Evolutionary conservation across 2,888 invertebrate genomes (phyloP).

Genomic region (Brachynemurus nebulosus): DNA sequence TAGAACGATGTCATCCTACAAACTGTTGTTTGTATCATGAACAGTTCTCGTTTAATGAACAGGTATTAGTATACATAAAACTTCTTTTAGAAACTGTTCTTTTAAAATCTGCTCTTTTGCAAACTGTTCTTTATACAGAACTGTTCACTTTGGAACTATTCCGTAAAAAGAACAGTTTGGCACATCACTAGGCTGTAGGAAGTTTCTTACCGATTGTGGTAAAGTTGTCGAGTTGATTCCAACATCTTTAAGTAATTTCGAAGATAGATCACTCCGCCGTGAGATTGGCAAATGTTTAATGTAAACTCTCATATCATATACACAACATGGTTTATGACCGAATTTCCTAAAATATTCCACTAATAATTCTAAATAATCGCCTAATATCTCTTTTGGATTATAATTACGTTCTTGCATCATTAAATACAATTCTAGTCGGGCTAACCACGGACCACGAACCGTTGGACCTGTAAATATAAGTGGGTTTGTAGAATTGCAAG

Average conservation of each 20-base stretch:
- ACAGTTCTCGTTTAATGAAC: too few species aligned
- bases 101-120: too few species aligned
- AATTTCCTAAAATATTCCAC: conserved; percentile 68
- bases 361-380: conserved; percentile 53
- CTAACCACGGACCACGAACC: conserved; percentile 70
- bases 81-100: too few species aligned
- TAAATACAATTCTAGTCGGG: conserved; percentile 61
- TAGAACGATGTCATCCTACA: too few species aligned
- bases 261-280: conserved; percentile 42
- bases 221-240: conserved; percentile 48
- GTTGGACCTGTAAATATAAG: conserved; percentile 35
- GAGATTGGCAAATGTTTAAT: conserved; percentile 51
- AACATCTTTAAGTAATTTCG: conserved; percentile 45
- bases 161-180: too few species aligned
- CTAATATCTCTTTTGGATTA: conserved; percentile 40
- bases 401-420: conserved; percentile 39
- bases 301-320: conserved; percentile 68
- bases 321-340: conserved; percentile 77
- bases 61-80: too few species aligned
- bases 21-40: too few species aligned
- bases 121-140: too few species aligned
- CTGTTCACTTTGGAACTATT: too few species aligned
- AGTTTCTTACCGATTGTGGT: conserved; percentile 46
- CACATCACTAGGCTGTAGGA: too few species aligned
- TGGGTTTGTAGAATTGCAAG: neutral